These are phyloP conservation scores for Benitochromis conjunctus DNA, from an alignment of 2,113 vertebrate genomes.

Conservation along the genomic window DNA sequence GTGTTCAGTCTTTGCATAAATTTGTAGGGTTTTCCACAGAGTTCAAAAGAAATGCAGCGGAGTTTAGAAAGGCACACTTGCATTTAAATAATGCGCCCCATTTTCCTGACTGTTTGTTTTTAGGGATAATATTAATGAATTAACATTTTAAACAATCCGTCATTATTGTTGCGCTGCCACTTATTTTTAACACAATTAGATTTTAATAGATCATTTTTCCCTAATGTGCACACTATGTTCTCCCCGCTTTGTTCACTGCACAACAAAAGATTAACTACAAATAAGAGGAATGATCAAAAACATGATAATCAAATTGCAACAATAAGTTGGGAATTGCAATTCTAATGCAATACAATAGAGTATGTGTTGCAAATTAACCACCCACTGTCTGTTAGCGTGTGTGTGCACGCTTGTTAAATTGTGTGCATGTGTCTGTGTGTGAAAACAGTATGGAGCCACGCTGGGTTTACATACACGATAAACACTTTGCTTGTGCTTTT, in stretches of 20 bases:
- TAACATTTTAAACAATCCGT: slow-evolving; percentile 77
- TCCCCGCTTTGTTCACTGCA: slow-evolving; percentile 72
- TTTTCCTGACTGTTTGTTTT: slow-evolving; percentile 72
- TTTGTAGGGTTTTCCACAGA: slow-evolving; percentile 67
- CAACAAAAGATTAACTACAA: slow-evolving; percentile 75
- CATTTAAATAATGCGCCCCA: slow-evolving; percentile 75
- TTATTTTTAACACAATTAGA: slow-evolving; percentile 79
- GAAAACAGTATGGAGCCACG: background rate
- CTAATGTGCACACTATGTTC: slow-evolving; percentile 60
- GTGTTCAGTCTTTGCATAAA: slow-evolving; percentile 61
- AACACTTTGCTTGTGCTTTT: background rate
- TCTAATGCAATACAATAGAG: slow-evolving; percentile 68
- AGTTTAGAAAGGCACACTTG: slow-evolving; percentile 61
- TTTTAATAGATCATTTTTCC: slow-evolving; percentile 76
- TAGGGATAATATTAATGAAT: slow-evolving; percentile 70
- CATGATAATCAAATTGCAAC: slow-evolving; percentile 76
- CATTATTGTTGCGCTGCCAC: slow-evolving; percentile 67
- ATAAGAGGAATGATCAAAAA: slow-evolving; percentile 78
- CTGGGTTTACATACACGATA: background rate
- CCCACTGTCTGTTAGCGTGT: slow-evolving; percentile 38
- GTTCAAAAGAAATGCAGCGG: slow-evolving; percentile 75
- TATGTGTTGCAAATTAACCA: slow-evolving; percentile 56
- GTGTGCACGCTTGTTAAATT: background rate
- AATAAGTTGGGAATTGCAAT: slow-evolving; percentile 69
- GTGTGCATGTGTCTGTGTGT: background rate